phyloP scores from a whole-genome alignment of 1,140 invertebrate species.

The Heliconius hewitsoni region DNA sequence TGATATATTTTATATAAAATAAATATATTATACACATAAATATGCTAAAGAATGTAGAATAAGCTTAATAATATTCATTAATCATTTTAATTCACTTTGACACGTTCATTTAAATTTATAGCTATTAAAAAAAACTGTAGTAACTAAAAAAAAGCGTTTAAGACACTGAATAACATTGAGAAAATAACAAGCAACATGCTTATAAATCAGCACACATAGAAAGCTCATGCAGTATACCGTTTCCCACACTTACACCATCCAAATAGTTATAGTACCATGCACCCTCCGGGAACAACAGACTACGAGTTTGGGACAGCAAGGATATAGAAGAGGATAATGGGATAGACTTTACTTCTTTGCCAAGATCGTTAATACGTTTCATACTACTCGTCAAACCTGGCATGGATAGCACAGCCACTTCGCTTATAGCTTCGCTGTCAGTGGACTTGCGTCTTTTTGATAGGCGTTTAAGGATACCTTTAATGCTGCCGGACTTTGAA shows the following conservation, averaged over 20 bases:
- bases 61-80: no score
- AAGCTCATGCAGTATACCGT: constrained; percentile 59
- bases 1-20: no score
- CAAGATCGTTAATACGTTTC: constrained; percentile 59
- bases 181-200: not conserved
- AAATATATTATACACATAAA: no score
- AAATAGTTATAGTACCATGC: constrained; percentile 78
- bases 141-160: not conserved
- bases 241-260: constrained; percentile 72
- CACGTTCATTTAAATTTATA: no score
- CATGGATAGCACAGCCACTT: constrained; percentile 65
- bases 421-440: constrained; percentile 51
- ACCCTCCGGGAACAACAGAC: constrained; percentile 61
- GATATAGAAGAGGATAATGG: constrained; percentile 63
- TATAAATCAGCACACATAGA: constrained; percentile 30
- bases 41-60: no score
- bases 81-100: no score
- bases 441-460: constrained; percentile 52
- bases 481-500: constrained; percentile 61
- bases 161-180: no score
- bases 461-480: constrained; percentile 51
- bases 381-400: constrained; percentile 62
- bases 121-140: no score
- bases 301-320: constrained; percentile 64
- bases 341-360: constrained; percentile 63